phyloP scores from a whole-genome alignment of 2,797 vertebrate species.

The Gouania willdenowi region DNA sequence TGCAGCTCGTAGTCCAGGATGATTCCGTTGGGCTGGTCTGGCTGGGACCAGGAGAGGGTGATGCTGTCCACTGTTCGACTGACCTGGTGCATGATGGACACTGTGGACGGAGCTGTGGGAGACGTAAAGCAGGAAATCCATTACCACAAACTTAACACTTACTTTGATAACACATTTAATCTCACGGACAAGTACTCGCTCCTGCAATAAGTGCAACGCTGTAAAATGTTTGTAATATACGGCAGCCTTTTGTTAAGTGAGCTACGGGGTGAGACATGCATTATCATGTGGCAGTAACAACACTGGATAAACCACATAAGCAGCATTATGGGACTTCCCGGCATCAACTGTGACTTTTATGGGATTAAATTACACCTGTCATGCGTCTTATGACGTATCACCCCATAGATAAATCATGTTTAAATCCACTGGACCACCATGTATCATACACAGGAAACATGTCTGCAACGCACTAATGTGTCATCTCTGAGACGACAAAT shows the following conservation, averaged over 20 bases:
- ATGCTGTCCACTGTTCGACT: constrained; percentile 95
- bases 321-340: constrained; percentile 56
- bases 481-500: too few species aligned
- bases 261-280: constrained; percentile 13
- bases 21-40: constrained; percentile 95
- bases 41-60: constrained; percentile 97
- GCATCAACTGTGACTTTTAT: constrained; percentile 28
- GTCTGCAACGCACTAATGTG: constrained; percentile 14
- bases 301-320: constrained; percentile 37
- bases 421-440: constrained; percentile 25
- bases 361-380: constrained; percentile 36
- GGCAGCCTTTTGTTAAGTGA: constrained; percentile 24
- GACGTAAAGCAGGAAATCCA: constrained; percentile 48
- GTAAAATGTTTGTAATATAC: constrained; percentile 45
- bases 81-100: constrained; percentile 98
- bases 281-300: constrained; percentile 38
- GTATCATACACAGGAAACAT: constrained; percentile 25
- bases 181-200: constrained; percentile 24
- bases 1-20: constrained; percentile 97
- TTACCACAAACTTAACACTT: constrained; percentile 10
- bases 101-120: constrained; percentile 85
- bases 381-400: constrained; percentile 33
- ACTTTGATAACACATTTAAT: constrained; percentile 42
- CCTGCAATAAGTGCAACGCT: constrained; percentile 25
- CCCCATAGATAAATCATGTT: constrained; percentile 24